Evolutionary conservation across 1,140 invertebrate species (phyloP).

Genomic region (Danaus plexippus): DNA sequence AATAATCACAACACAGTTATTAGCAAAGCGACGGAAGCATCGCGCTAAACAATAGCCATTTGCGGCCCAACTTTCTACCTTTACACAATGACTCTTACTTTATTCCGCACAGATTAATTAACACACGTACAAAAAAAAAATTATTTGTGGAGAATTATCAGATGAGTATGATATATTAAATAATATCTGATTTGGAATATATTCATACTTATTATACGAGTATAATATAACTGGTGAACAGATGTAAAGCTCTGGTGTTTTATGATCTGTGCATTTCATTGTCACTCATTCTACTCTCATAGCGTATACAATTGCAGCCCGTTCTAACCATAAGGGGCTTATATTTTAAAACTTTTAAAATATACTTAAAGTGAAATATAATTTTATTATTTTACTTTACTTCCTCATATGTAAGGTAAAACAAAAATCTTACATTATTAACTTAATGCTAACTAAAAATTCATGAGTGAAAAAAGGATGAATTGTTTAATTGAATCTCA

Average conservation of each 20-base stretch:
- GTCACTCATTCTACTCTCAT: conserved; percentile 32
- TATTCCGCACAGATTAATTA: conserved; percentile 20
- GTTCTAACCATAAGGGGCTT: conserved; percentile 8
- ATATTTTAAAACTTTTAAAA: too few relatives aligned
- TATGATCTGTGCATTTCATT: conserved; percentile 22
- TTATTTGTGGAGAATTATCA: background rate
- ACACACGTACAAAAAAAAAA: conserved; percentile 4
- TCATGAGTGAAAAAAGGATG: too few relatives aligned
- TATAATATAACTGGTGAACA: too few relatives aligned
- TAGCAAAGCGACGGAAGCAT: conserved; percentile 26
- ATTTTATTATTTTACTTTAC: too few relatives aligned
- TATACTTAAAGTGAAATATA: too few relatives aligned
- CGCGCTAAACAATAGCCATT: conserved; percentile 37
- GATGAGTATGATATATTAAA: too few relatives aligned
- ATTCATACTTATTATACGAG: too few relatives aligned
- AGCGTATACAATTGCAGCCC: conserved; percentile 23
- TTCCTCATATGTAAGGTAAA: too few relatives aligned
- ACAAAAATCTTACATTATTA: too few relatives aligned
- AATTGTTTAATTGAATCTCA: too few relatives aligned
- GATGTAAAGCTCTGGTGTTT: background rate
- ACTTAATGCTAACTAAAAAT: too few relatives aligned
- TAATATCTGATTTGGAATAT: too few relatives aligned
- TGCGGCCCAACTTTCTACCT: conserved; percentile 37
- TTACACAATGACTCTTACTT: conserved; percentile 34
- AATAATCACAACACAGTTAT: conserved; percentile 29